A percentile compares a stretch with the other conserved stretches of the same genome.
Conservation (phyloP, 1,140 invertebrate species). For the Apolygus lucorum region DNA sequence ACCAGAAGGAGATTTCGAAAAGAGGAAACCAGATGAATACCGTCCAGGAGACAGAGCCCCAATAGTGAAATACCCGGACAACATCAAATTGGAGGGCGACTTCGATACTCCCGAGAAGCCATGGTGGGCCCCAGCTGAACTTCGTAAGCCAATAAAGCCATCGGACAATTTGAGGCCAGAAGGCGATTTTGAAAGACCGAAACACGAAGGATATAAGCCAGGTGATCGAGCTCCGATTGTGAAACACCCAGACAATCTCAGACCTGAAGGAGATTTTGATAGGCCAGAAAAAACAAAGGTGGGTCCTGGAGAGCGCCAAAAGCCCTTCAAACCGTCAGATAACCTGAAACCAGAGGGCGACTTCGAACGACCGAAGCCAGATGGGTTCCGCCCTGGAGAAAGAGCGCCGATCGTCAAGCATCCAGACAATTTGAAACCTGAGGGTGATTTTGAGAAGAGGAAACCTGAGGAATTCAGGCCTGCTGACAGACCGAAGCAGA, state of each 20-base stretch:
- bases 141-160: conserved; percentile 38
- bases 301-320: conserved; percentile 40
- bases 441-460: conserved; percentile 37
- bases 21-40: conserved; percentile 32
- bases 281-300: conserved; percentile 34
- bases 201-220: neutral
- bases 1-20: conserved; percentile 41
- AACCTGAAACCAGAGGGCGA: conserved; percentile 54
- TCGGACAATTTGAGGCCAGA: conserved; percentile 41
- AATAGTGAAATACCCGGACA: conserved; percentile 48
- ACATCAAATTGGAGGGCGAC: conserved; percentile 45
- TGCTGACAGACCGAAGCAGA: conserved; percentile 32
- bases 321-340: conserved; percentile 44
- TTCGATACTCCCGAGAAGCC: conserved; percentile 40
- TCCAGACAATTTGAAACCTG: conserved; percentile 46
- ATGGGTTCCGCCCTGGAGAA: conserved; percentile 42
- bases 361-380: conserved; percentile 43
- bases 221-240: conserved; percentile 39
- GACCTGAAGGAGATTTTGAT: conserved; percentile 47
- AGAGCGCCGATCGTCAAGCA: conserved; percentile 38
- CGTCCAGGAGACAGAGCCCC: conserved; percentile 48
- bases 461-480: conserved; percentile 38
- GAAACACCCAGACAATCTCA: conserved; percentile 50
- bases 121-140: conserved; percentile 39
- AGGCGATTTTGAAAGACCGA: conserved; percentile 37